Conservation (phyloP, 2,888 invertebrate species). For the Hyles lineata region DNA sequence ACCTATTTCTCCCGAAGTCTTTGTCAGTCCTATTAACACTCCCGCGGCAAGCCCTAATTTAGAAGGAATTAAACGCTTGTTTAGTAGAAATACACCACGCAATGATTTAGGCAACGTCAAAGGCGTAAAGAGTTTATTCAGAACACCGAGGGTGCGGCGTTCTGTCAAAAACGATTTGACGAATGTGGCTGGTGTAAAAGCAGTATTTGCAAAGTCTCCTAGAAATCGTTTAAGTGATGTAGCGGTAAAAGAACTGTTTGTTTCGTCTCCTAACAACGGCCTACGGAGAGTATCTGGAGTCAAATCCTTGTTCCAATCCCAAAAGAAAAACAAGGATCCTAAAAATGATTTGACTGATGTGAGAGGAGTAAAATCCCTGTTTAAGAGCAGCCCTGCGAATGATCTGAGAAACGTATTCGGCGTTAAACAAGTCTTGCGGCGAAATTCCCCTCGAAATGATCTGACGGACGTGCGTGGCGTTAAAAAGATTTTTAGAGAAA, state of each 20-base stretch:
- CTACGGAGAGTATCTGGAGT: constrained; percentile 60
- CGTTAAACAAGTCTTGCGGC: constrained; percentile 56
- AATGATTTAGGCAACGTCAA: constrained; percentile 61
- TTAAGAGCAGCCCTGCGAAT: constrained; percentile 58
- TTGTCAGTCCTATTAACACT: constrained; percentile 67
- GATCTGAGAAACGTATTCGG: constrained; percentile 70
- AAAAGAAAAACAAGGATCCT: constrained; percentile 53
- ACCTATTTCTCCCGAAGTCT: constrained; percentile 62
- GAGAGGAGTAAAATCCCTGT: constrained; percentile 66
- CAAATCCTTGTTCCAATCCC: constrained; percentile 48
- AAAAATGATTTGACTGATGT: constrained; percentile 69
- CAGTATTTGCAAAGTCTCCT: constrained; percentile 60
- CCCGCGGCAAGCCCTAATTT: constrained; percentile 59
- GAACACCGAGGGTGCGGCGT: constrained; percentile 57
- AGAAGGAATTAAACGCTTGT: constrained; percentile 60
- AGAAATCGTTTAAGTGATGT: constrained; percentile 59
- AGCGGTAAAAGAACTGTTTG: constrained; percentile 55
- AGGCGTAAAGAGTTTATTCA: constrained; percentile 56
- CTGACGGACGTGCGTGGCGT: constrained; percentile 66
- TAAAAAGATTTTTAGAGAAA: constrained; percentile 52
- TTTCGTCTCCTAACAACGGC: constrained; percentile 49
- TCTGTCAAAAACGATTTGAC: constrained; percentile 70
- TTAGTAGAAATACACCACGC: constrained; percentile 54
- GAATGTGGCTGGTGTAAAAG: constrained; percentile 70
- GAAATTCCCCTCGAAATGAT: constrained; percentile 62